Base-by-base conservation (phyloP, 2,888 invertebrate genomes). In the Dioctria rufipes region DNA sequence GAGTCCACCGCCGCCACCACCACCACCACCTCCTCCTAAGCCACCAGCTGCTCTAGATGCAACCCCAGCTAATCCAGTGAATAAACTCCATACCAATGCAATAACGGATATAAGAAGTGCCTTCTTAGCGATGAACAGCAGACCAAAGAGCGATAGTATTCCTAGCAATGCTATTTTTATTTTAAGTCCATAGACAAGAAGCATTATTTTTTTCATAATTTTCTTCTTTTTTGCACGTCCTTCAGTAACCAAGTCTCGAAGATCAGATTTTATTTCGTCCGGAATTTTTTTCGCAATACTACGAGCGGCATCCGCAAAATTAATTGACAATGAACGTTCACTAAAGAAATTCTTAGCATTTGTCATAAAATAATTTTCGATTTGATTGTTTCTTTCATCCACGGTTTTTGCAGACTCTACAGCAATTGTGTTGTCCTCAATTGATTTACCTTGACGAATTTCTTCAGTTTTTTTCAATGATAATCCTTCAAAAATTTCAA, bases 81-180 rank as follows among this genome's bases (percentile, higher is more conserved):
- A 91, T 77, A 90, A 89, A 39, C 92, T 92, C 84, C 93, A 88
- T 84, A 91, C 90, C 84, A 93, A 89, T 3, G 93, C 92, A 83
- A 92, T 88, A 80, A 92, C 86, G 5, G 92, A 91, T 2, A 91
- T 90, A 83, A 92, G 85, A 84, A 93, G 88, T 77, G 93, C 93
- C 86, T 93, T 93, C 89, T 93, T 93, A 84, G 93, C 93, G 84
- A 93, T 87, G 82, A 93, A 87, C 66, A 91, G 90, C 83, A 92
- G 90, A 71, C 90, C 91, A 86, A 93, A 89, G 87, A 92, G 91
- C 40, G 91, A 89, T 75, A 92, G 88, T 65, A 91, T 89, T 58
- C 90, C 90, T 80, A 93, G 87, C 3, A 90, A 88, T 65, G 90
- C 91, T 83, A 92, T 86, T 86, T 93, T 93, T 85, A 92, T 88